Percentiles rank a stretch among this genome's conserved stretches.
phyloP scores from a whole-genome alignment of 2,888 invertebrate species.

The Microctonus aethiopoides region DNA sequence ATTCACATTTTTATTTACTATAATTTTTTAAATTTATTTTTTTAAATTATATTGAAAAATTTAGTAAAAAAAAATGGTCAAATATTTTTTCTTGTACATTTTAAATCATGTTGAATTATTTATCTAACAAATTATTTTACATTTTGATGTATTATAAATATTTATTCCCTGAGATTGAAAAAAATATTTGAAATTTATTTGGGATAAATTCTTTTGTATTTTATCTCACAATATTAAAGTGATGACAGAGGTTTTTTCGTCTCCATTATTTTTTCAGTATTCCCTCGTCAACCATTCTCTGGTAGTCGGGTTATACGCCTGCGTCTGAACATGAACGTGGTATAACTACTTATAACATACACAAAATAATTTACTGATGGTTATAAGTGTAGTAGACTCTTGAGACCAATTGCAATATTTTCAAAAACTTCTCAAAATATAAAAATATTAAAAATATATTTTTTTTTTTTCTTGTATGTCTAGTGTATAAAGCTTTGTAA shows the following conservation, averaged over 20 bases:
- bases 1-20: background rate
- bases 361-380: background rate
- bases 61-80: too few relatives aligned
- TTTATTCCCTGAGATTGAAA: background rate
- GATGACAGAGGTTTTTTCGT: background rate
- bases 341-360: background rate
- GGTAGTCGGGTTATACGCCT: background rate
- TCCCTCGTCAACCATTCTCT: background rate
- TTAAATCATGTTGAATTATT: background rate
- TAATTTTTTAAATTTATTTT: background rate
- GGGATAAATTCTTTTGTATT: background rate
- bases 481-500: background rate
- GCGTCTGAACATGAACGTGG: background rate
- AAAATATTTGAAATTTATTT: background rate
- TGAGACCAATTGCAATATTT: background rate
- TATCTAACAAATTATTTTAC: background rate
- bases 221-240: background rate
- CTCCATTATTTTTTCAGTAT: background rate
- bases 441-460: background rate
- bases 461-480: background rate
- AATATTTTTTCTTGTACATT: background rate
- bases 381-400: background rate
- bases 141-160: background rate
- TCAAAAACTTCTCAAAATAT: background rate
- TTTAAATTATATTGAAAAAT: too few relatives aligned